Base-by-base conservation (phyloP, 2,797 vertebrate genomes). In the Acanthurus tractus region DNA sequence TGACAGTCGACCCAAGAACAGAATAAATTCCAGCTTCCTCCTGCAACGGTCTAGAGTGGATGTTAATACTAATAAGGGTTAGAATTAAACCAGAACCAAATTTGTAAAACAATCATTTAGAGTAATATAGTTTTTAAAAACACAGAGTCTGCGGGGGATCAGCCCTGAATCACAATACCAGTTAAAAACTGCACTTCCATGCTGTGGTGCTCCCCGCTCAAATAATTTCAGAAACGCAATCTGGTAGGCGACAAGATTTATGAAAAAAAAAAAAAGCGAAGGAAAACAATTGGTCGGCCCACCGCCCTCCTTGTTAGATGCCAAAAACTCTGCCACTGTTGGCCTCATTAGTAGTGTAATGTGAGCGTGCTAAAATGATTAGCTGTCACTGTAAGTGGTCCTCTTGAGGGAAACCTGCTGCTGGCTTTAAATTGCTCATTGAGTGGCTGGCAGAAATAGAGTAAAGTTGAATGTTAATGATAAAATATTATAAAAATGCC, bases 321-420 rank as follows among this genome's bases (percentile, higher is more conserved):
- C 13, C 13, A 69, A 72, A 55, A 84, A 80, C 67, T 80, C 46
- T 72, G 45, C 44, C 40, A 50, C 53, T 57, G 38, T 52, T 77
- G 71, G 75, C 49, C 73, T 84, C 77, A 86, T 86, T 88, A 86
- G 56, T n/a, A 38, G 40, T 54, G 49, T 78, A 85, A 87, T 79
- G 53, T 50, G 52, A 70, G 74, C 74, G 65, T 76, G 70, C 40
- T 82, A 55, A 85, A 86, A 84, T 87, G 61, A 91, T 89, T 83
- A 86, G 72, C 73, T 83, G 82, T 88, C 82, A 70, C 4, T 56
- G 58, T 57, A 79, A 74, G 77, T 62, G 6, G 49, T 62, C 36
- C 67, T 84, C 62, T 46, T 74, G 61, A 66, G 70, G 44, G 13
- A 8, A 56, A 78, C 34, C 70, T 54, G 58, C n/a, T 52, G 36